phyloP scores from a whole-genome alignment of 2,113 vertebrate species.

The Ceratotherium simum region DNA sequence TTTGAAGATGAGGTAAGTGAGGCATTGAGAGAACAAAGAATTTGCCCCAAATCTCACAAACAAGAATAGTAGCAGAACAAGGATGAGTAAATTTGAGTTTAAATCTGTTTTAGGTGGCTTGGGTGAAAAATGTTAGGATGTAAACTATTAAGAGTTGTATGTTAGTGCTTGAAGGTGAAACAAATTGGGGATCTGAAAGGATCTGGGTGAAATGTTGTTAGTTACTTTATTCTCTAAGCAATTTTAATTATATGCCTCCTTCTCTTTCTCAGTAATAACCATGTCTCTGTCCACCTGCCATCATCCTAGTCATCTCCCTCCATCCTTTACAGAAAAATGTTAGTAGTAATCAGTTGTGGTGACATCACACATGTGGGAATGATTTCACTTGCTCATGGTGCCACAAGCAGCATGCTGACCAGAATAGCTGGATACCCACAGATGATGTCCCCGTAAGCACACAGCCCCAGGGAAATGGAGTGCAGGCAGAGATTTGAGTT shows the following conservation, averaged over 20 bases:
- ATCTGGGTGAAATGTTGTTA: background rate
- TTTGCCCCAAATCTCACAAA: background rate
- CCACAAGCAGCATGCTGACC: background rate
- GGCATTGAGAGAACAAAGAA: background rate
- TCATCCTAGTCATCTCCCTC: background rate
- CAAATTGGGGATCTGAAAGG: background rate
- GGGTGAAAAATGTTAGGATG: background rate
- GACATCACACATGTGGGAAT: background rate
- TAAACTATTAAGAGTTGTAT: background rate
- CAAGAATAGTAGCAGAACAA: background rate
- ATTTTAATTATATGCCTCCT: background rate
- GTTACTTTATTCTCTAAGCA: background rate
- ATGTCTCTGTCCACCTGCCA: background rate
- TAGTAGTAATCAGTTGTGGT: background rate
- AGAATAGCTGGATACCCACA: background rate
- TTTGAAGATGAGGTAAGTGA: background rate
- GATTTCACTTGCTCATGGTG: background rate
- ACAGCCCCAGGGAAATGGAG: background rate
- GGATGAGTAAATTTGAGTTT: background rate
- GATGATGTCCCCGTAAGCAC: background rate
- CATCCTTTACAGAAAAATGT: background rate
- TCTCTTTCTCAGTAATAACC: background rate
- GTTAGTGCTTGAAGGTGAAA: background rate
- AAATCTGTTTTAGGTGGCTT: background rate
- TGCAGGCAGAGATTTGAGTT: background rate